Conservation (phyloP, 2,113 vertebrate species). For the Lethenteron reissneri region DNA sequence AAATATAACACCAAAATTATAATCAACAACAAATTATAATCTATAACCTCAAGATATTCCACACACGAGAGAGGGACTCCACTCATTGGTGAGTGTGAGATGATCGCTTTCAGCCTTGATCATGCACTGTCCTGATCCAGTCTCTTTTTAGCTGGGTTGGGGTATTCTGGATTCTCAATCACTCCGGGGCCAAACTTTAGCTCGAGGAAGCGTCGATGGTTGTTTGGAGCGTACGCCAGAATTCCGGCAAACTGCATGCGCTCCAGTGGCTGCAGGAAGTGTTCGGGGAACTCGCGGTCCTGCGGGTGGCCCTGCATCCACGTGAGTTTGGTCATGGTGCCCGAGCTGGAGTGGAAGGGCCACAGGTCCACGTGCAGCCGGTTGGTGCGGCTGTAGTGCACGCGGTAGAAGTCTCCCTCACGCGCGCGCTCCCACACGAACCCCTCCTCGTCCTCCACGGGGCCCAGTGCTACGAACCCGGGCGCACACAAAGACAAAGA, state of each 20-base stretch:
- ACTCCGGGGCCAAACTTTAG: slow-evolving; percentile 65
- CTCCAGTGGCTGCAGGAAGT: slow-evolving; percentile 49
- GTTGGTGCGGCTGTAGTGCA: slow-evolving; percentile 70
- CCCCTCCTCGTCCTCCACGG: slow-evolving; percentile 51
- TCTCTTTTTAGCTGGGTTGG: slow-evolving; percentile 43
- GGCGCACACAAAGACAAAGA: background rate
- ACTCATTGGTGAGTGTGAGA: too few relatives aligned
- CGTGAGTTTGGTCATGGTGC: slow-evolving; percentile 66
- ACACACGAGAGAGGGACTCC: too few relatives aligned
- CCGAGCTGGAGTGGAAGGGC: slow-evolving; percentile 58
- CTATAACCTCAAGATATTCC: too few relatives aligned
- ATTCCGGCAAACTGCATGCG: slow-evolving; percentile 47
- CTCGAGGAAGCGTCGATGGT: slow-evolving; percentile 47
- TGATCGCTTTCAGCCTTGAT: too few relatives aligned
- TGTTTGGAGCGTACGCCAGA: slow-evolving; percentile 44
- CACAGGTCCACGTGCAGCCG: slow-evolving; percentile 75
- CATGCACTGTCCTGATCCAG: slow-evolving; percentile 15
- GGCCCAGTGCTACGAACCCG: slow-evolving; percentile 20
- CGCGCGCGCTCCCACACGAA: slow-evolving; percentile 74
- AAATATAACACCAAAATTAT: too few relatives aligned
- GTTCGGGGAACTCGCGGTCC: slow-evolving; percentile 66
- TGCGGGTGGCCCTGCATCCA: slow-evolving; percentile 64
- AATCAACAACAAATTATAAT: too few relatives aligned
- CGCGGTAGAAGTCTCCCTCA: slow-evolving; percentile 70
- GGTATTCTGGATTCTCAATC: slow-evolving; percentile 67